Conservation (phyloP, 2,113 vertebrate species). For the Pseudorhombus dupliciocellatus region DNA sequence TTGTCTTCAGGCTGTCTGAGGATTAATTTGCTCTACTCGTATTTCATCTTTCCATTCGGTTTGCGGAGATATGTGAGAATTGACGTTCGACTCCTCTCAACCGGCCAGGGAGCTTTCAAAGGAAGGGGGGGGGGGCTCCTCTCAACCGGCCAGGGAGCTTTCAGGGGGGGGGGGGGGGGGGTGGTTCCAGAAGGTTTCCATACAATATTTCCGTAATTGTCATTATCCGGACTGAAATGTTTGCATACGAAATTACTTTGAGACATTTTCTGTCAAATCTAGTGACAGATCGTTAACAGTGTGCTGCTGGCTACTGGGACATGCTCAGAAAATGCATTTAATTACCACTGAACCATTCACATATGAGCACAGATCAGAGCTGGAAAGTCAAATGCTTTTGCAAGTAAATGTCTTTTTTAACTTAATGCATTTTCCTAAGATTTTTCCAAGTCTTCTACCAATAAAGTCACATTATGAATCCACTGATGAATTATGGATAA, state of each 20-base stretch:
- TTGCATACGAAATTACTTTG: slow-evolving; percentile 49
- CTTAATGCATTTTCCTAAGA: slow-evolving; percentile 1
- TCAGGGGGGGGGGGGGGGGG: slow-evolving; percentile 28
- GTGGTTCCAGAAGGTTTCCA: slow-evolving; percentile 63
- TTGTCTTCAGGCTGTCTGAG: slow-evolving; percentile 81
- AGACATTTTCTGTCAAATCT: slow-evolving; percentile 35
- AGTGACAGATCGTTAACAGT: slow-evolving; percentile 29
- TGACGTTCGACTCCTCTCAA: slow-evolving; percentile 62
- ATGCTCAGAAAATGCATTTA: slow-evolving; percentile 12
- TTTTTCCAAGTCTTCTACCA: neutral
- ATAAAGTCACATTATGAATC: neutral
- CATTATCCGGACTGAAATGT: slow-evolving; percentile 42
- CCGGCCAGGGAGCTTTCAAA: slow-evolving; percentile 50
- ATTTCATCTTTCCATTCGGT: slow-evolving; percentile 83
- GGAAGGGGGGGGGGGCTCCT: slow-evolving; percentile 35
- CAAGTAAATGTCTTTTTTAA: neutral
- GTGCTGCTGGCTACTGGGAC: slow-evolving; percentile 10
- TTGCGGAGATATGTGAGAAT: slow-evolving; percentile 71
- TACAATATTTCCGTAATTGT: slow-evolving; percentile 64
- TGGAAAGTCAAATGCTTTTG: slow-evolving; percentile 1
- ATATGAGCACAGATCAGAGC: slow-evolving; percentile 8
- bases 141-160: slow-evolving; percentile 49
- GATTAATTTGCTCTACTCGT: slow-evolving; percentile 79
- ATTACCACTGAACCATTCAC: slow-evolving; percentile 7
- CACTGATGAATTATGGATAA: neutral